Percentiles rank a stretch among this genome's conserved stretches.
Conservation (phyloP, 2,113 vertebrate species). For the Sylvia atricapilla region DNA sequence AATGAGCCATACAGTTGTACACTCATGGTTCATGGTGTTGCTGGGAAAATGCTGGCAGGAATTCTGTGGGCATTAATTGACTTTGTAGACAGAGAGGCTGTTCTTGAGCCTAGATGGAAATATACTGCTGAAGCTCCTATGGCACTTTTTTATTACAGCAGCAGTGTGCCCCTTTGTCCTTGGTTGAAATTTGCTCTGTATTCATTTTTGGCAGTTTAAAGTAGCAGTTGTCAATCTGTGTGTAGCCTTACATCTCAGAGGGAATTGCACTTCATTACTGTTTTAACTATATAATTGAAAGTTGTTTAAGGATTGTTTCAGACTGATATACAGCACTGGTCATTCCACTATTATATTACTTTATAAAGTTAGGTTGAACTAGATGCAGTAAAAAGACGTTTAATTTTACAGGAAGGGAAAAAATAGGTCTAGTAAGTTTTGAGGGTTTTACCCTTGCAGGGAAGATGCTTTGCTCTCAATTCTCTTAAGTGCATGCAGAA, state of each 20-base stretch:
- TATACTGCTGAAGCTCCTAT: neutral
- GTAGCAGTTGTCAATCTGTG: constrained; percentile 21
- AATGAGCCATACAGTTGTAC: neutral
- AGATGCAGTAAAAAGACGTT: neutral
- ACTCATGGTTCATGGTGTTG: neutral
- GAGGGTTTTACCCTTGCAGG: neutral
- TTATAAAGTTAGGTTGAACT: neutral
- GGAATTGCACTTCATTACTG: constrained; percentile 1
- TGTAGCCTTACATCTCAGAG: neutral
- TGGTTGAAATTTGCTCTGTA: constrained; percentile 26
- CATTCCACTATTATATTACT: neutral
- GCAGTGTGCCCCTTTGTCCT: constrained; percentile 25
- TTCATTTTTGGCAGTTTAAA: constrained; percentile 37
- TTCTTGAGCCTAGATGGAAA: constrained; percentile 1
- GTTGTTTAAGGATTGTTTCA: constrained; percentile 10
- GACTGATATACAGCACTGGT: neutral
- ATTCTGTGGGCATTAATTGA: constrained; percentile 4
- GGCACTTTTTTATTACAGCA: neutral
- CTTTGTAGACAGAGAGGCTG: neutral
- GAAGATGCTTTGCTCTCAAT: neutral
- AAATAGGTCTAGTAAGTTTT: neutral
- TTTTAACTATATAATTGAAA: neutral
- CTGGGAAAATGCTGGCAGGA: constrained; percentile 19
- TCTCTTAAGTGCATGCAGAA: neutral
- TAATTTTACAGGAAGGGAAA: neutral